A percentile compares a stretch with the other conserved stretches of the same genome.
phyloP scores from a whole-genome alignment of 2,113 vertebrate species.

The Corythaeola cristata region DNA sequence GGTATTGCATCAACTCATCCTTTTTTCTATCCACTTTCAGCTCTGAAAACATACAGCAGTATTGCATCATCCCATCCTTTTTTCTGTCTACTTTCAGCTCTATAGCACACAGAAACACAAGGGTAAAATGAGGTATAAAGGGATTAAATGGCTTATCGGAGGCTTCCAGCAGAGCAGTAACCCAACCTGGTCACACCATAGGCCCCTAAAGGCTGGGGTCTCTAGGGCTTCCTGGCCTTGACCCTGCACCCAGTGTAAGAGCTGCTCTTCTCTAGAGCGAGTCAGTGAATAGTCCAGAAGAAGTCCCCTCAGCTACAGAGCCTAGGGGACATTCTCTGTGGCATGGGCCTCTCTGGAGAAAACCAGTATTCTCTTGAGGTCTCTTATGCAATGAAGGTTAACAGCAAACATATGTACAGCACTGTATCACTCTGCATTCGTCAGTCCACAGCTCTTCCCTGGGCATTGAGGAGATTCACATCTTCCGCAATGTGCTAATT shows the following conservation, averaged over 20 bases:
- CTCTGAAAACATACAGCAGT: neutral
- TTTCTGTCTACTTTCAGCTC: neutral
- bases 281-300: neutral
- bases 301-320: neutral
- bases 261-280: neutral
- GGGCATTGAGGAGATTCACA: neutral
- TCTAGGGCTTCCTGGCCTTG: neutral
- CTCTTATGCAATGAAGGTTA: neutral
- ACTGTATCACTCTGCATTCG: neutral
- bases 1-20: neutral
- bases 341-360: neutral
- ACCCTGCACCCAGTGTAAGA: fast-evolving
- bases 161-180: neutral
- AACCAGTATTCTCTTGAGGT: neutral
- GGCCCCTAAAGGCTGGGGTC: neutral
- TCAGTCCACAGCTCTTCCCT: neutral
- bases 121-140: neutral
- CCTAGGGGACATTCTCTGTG: too few relatives aligned
- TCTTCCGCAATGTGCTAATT: neutral
- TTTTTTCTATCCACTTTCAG: neutral
- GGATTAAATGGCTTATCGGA: neutral
- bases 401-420: neutral
- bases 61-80: neutral
- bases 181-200: neutral
- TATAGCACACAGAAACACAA: neutral